Conservation (phyloP, 2,797 vertebrate genomes). For the Galago senegalensis region DNA sequence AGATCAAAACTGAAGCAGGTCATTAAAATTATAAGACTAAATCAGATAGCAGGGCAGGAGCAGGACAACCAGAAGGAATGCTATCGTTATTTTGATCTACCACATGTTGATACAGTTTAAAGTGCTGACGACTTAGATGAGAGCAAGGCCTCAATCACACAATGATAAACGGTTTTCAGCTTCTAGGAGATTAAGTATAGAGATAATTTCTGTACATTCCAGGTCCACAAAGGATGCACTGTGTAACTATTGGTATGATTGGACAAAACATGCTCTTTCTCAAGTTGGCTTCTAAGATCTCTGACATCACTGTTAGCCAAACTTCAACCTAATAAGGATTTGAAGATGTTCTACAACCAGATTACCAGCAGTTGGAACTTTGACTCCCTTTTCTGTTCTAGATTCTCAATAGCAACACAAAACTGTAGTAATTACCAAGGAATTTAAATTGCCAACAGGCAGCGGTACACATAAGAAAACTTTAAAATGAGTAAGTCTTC, state of each 20-base stretch:
- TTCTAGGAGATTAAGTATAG: neutral
- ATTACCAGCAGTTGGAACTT: neutral
- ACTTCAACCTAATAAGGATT: neutral
- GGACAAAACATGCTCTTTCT: neutral
- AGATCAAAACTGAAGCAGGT: neutral
- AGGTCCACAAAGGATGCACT: neutral
- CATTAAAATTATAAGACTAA: neutral
- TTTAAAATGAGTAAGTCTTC: slow-evolving; percentile 5
- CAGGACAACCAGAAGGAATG: neutral
- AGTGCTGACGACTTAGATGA: neutral
- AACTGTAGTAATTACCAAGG: neutral
- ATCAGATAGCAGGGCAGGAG: neutral
- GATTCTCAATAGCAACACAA: neutral
- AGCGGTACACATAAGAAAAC: neutral
- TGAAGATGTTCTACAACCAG: neutral
- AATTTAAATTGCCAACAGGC: neutral
- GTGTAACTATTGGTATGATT: neutral
- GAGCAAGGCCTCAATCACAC: neutral
- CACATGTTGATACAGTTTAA: neutral
- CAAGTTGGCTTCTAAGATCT: neutral
- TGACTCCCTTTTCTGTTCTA: neutral
- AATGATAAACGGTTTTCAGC: neutral
- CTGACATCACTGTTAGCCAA: neutral
- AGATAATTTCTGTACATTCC: neutral
- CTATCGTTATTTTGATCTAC: neutral